phyloP scores from a whole-genome alignment of 2,797 vertebrate species.

The Manis crassicaudata region DNA sequence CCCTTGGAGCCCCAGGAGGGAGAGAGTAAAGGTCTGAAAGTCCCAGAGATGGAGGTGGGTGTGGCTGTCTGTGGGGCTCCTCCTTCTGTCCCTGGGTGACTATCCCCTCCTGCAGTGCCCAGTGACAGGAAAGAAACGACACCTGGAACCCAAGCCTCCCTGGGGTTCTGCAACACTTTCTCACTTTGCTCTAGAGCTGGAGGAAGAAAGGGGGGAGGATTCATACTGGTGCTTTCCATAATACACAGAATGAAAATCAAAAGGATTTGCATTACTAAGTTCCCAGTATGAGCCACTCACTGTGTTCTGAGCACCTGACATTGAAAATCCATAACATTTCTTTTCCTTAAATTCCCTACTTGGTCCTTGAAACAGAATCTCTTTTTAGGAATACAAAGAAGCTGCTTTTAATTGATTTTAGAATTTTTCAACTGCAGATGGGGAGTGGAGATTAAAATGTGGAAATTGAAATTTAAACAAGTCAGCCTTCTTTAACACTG shows the following conservation, averaged over 20 bases:
- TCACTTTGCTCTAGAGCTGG: background rate
- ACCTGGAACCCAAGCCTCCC: no score
- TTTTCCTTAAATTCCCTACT: background rate
- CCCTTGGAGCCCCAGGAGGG: background rate
- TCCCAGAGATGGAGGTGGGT: background rate
- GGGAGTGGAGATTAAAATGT: background rate
- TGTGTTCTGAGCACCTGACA: background rate
- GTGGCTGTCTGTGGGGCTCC: no score
- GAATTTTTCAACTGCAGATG: constrained; percentile 4
- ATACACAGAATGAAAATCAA: background rate
- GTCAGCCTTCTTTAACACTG: accelerated
- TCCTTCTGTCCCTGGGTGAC: accelerated
- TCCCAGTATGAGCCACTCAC: background rate
- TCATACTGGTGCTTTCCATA: background rate
- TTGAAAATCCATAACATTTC: background rate
- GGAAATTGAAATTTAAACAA: background rate
- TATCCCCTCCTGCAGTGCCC: no score
- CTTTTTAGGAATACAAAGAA: background rate
- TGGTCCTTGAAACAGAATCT: background rate
- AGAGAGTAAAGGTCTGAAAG: background rate
- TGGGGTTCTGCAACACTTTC: background rate
- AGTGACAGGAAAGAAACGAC: accelerated
- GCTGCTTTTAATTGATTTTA: constrained; percentile 24
- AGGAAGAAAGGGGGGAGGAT: background rate
- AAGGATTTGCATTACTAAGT: background rate